Conservation (phyloP, 2,888 invertebrate species). For the Laspeyria flexula region DNA sequence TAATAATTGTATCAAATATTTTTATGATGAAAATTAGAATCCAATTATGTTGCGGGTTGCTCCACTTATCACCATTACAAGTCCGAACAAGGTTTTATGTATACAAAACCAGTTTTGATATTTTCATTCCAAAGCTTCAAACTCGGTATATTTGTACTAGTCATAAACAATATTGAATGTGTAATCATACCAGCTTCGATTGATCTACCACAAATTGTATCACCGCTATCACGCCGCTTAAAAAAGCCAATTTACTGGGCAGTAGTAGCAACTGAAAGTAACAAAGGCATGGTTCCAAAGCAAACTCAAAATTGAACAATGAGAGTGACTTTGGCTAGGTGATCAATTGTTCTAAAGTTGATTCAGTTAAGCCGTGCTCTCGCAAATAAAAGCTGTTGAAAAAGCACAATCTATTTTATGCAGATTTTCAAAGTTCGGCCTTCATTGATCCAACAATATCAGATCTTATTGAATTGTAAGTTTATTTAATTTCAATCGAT, state of each 20-base stretch:
- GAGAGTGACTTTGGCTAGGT: constrained; percentile 22
- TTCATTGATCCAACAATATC: no score
- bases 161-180: neutral
- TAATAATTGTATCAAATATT: no score
- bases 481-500: no score
- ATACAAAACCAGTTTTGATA: no score
- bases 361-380: constrained; percentile 13
- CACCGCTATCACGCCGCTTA: neutral
- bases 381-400: constrained; percentile 4
- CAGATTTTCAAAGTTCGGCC: neutral
- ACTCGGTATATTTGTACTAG: no score
- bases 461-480: no score
- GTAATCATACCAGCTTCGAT: neutral
- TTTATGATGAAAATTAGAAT: no score
- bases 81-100: no score
- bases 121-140: neutral
- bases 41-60: no score
- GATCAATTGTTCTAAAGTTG: constrained; percentile 25
- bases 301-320: constrained; percentile 29
- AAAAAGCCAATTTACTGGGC: constrained; percentile 22
- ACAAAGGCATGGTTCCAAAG: constrained; percentile 14
- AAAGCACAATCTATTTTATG: neutral
- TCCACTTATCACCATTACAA: no score
- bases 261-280: constrained; percentile 13
- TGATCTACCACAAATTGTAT: constrained; percentile 4